Evolutionary conservation across 1,140 invertebrate genomes (phyloP).

Genomic region (Venturia canescens): DNA sequence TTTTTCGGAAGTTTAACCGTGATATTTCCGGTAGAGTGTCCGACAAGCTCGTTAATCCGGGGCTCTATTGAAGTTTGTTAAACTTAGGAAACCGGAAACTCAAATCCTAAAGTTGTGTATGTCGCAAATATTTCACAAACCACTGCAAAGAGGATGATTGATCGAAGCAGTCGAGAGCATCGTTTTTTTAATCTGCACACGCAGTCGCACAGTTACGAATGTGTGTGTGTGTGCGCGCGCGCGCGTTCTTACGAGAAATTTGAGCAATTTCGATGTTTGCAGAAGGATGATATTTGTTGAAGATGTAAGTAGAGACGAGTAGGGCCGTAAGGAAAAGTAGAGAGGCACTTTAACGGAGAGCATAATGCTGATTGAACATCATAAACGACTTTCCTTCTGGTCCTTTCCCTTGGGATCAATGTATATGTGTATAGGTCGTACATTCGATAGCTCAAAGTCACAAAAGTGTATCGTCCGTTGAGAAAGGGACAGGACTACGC

Average conservation of each 20-base stretch:
- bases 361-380: conserved; percentile 21
- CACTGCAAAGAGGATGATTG: conserved; percentile 29
- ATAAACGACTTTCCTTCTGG: conserved; percentile 34
- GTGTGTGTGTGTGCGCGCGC: no score
- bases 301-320: not conserved
- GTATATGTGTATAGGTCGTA: not conserved
- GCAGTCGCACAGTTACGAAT: not conserved
- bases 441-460: not conserved
- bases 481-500: no score
- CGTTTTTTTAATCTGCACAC: conserved; percentile 1
- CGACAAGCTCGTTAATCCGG: conserved; percentile 16
- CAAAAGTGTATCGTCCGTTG: not conserved
- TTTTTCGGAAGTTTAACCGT: not conserved
- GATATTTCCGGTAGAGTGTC: not conserved
- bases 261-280: not conserved
- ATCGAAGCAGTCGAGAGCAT: conserved; percentile 30
- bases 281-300: not conserved
- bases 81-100: not conserved
- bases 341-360: conserved; percentile 13
- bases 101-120: not conserved
- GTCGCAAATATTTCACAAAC: not conserved
- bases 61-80: not conserved
- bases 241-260: not conserved
- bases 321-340: not conserved
- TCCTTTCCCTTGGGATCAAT: conserved; percentile 6